Evolutionary conservation across 2,113 vertebrate genomes (phyloP).

Genomic region (Tragelaphus strepsiceros): DNA sequence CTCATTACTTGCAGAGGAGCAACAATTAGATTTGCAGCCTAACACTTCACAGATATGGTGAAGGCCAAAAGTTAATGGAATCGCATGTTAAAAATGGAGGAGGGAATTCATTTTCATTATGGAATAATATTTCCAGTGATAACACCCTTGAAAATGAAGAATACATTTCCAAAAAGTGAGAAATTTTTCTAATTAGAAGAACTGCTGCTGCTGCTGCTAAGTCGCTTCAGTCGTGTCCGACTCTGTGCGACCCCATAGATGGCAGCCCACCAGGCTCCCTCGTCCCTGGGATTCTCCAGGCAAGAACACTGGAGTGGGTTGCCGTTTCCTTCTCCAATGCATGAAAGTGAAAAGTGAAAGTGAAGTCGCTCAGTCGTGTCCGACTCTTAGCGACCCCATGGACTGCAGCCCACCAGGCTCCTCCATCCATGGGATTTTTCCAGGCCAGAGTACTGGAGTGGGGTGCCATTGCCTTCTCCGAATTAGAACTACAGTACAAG

Average conservation of each 20-base stretch:
- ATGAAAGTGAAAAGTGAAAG: too few relatives aligned
- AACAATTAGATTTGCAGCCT: neutral
- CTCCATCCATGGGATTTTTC: too few relatives aligned
- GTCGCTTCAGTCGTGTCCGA: accelerated
- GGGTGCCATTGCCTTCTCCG: too few relatives aligned
- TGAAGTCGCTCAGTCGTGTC: too few relatives aligned
- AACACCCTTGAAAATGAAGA: neutral
- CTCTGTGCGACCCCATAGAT: too few relatives aligned
- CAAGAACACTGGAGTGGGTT: too few relatives aligned
- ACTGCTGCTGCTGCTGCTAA: neutral
- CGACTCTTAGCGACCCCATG: accelerated
- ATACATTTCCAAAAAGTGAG: neutral
- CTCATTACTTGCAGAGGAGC: neutral
- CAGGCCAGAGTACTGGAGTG: too few relatives aligned
- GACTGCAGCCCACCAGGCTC: too few relatives aligned
- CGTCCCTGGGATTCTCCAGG: too few relatives aligned
- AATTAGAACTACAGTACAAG: neutral
- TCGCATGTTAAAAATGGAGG: neutral
- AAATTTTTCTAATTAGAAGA: neutral
- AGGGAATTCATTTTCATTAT: neutral
- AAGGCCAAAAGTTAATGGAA: neutral
- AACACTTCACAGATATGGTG: neutral
- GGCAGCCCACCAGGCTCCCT: too few relatives aligned
- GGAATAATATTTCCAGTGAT: neutral
- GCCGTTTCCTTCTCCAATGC: too few relatives aligned